These are phyloP conservation scores for Mustela erminea DNA, from an alignment of 2,797 vertebrate species.

Conservation along the genomic window DNA sequence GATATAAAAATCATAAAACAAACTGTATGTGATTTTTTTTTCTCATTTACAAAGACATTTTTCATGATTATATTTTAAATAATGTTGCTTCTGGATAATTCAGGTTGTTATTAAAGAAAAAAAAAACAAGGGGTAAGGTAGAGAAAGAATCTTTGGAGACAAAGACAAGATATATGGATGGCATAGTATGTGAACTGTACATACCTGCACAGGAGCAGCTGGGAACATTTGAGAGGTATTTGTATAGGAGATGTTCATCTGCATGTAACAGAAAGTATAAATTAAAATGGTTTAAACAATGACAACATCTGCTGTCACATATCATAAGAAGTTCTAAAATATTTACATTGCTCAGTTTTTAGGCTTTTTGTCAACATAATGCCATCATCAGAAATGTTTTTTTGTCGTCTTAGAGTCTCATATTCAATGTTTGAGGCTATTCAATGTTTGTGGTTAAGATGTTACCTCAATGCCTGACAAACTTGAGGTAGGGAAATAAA, in stretches of 20 bases:
- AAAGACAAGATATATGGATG: not conserved
- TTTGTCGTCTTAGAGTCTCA: not conserved
- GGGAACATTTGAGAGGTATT: not conserved
- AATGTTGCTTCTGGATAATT: not conserved
- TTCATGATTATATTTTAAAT: not conserved
- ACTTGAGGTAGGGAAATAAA: not conserved
- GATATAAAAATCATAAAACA: not conserved
- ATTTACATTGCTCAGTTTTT: not conserved
- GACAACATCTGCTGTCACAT: not conserved
- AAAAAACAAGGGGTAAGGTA: not conserved
- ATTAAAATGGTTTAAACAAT: not conserved
- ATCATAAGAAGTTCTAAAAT: not conserved
- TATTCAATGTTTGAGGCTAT: not conserved
- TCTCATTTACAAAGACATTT: not conserved
- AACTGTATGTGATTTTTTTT: not conserved
- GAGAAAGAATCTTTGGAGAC: not conserved
- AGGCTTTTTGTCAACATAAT: not conserved
- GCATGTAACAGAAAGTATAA: not conserved
- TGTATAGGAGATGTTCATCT: not conserved
- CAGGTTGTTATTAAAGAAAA: not conserved
- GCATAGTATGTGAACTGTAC: not conserved
- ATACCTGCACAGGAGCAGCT: fast-evolving
- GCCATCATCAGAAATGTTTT: not conserved
- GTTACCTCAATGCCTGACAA: not conserved
- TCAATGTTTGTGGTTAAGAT: not conserved